These are phyloP conservation scores for Pachyrhynchus sulphureomaculatus DNA, from an alignment of 1,140 invertebrate species.

Conservation along the genomic window DNA sequence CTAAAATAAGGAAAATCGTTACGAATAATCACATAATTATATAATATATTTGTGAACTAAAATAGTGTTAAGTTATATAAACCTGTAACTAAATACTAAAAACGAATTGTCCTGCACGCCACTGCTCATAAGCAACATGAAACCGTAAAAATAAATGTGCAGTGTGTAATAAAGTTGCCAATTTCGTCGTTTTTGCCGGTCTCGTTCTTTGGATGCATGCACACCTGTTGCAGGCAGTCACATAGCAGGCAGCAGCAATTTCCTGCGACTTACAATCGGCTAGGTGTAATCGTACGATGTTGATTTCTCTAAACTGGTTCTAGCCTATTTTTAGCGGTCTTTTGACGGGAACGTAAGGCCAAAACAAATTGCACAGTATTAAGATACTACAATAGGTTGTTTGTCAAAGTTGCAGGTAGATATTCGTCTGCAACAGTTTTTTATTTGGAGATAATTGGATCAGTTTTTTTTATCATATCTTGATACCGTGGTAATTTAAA, in stretches of 20 bases:
- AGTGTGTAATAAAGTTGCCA: conserved; percentile 19
- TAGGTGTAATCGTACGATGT: conserved; percentile 19
- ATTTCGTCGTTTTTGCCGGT: conserved; percentile 18
- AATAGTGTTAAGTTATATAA: too few species aligned
- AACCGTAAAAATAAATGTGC: conserved; percentile 19
- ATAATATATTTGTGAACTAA: too few species aligned
- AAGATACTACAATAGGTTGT: too few species aligned
- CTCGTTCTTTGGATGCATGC: conserved; percentile 17
- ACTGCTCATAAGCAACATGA: neutral
- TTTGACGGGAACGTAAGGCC: conserved; percentile 2
- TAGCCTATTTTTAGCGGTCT: conserved; percentile 7
- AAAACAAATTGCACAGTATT: neutral
- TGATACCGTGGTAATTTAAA: too few species aligned
- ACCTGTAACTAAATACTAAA: too few species aligned
- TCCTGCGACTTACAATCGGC: conserved; percentile 12
- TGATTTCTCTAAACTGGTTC: conserved; percentile 21
- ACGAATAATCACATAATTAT: too few species aligned
- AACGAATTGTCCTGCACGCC: neutral
- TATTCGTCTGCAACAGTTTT: too few species aligned
- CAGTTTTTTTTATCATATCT: too few species aligned
- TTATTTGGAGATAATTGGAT: too few species aligned
- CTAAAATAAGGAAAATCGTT: too few species aligned
- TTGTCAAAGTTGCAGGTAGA: too few species aligned
- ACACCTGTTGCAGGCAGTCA: conserved; percentile 15
- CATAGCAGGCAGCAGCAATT: conserved; percentile 4